phyloP scores from a whole-genome alignment of 2,797 vertebrate genomes.

The Champsocephalus gunnari region DNA sequence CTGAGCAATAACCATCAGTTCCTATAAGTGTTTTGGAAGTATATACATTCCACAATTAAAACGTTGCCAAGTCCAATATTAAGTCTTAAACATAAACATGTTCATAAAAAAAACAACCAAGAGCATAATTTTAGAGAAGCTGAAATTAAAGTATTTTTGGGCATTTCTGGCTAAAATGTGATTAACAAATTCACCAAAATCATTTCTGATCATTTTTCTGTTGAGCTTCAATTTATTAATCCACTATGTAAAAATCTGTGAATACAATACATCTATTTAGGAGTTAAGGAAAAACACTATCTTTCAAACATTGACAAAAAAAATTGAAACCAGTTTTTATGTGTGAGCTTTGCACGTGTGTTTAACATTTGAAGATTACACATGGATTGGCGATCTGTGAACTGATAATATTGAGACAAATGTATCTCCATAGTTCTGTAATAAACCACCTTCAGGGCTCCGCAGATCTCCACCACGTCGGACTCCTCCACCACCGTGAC shows the following conservation, averaged over 20 bases:
- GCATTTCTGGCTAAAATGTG: neutral
- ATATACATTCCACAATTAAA: neutral
- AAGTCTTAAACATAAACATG: neutral
- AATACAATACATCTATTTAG: no score
- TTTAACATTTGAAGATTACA: no score
- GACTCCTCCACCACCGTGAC: slow-evolving; percentile 93
- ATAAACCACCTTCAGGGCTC: slow-evolving; percentile 92
- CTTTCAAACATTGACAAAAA: no score
- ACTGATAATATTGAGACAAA: no score
- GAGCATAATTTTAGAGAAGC: neutral
- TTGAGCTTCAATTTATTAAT: no score
- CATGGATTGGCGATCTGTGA: no score
- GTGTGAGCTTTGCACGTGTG: no score
- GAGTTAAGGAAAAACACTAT: no score
- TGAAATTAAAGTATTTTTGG: neutral
- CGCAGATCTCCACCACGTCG: slow-evolving; percentile 97
- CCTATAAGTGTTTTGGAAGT: neutral
- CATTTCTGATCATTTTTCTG: neutral
- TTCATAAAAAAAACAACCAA: neutral
- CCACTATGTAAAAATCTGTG: no score
- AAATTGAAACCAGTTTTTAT: no score
- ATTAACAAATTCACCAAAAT: neutral
- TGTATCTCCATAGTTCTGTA: no score
- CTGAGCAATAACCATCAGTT: slow-evolving; percentile 12
- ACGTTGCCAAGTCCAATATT: neutral